Base-by-base conservation (phyloP, 2,888 invertebrate genomes). In the Drosophila histrio region DNA sequence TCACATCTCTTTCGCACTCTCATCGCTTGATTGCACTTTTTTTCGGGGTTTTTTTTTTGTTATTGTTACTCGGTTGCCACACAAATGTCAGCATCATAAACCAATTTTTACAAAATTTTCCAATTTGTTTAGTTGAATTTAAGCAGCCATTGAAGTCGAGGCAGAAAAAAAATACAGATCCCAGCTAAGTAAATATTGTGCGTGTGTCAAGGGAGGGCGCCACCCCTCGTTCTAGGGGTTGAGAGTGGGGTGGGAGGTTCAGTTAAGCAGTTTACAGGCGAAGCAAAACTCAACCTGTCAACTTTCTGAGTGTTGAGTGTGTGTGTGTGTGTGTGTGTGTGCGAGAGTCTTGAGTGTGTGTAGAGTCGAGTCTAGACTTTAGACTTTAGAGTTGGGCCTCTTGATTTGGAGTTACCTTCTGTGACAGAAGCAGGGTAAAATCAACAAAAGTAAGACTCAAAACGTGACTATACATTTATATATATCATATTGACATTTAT, bases 81-180 rank as follows among this genome's bases (percentile, higher is more conserved):
- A 21, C 49, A 44, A 78, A 78, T 78, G 79, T 77, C 65, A 67
- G 66, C 79, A 85, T 84, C 87, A 85, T 85, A 85, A 85, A 87
- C 84, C 84, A 85, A 85, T 85, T 85, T 85, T 79, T 72, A 66
- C 63, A 75, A 86, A 81, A 86, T 85, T 82, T 80, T 74, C 72
- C 87, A 85, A 85, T 86, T 85, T 85, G 84, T 84, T 85, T 85
- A 81, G 87, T 69, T 74, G 84, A 73, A 79, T 79, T 80, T 79
- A 77, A 80, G 77, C 69, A 64, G 72, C 73, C 72, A 58, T 46
- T 46, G 46, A 47, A 56, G 62, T 41, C 19, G 49, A 28, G 32
- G 7, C 17, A 34, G 44, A 32, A 53, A 28, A 13, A 47, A 78
- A 84, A 72, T n/a, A n/a, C n/a, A n/a, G n/a, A n/a, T 81, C 78